phyloP scores from a whole-genome alignment of 2,888 invertebrate species.

The Cephus nigrinus region DNA sequence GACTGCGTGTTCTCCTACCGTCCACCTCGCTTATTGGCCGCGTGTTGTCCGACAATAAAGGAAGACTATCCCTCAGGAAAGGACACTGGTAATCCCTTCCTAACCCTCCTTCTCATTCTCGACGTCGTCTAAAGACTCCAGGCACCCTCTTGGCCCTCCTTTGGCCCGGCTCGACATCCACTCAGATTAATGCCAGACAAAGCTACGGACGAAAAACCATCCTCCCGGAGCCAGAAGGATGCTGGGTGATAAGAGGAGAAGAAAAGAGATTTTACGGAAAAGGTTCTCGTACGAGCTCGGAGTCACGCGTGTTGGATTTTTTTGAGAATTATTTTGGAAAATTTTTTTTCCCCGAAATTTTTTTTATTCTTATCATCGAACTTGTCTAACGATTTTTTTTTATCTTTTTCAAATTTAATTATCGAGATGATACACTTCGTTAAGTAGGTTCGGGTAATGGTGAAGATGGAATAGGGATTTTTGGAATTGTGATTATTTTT shows the following conservation, averaged over 20 bases:
- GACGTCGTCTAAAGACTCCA: slow-evolving; percentile 12
- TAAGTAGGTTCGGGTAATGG: no score
- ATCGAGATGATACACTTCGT: no score
- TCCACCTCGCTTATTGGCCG: slow-evolving; percentile 16
- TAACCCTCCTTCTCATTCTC: slow-evolving; percentile 6
- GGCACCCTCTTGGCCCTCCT: slow-evolving; percentile 7
- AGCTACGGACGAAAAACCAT: slow-evolving; percentile 35
- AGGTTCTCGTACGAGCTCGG: background rate
- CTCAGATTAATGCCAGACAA: slow-evolving; percentile 37
- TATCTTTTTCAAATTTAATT: no score
- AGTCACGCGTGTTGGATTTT: background rate
- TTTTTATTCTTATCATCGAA: no score
- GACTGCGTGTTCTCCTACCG: slow-evolving; percentile 2
- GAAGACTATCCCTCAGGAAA: slow-evolving; percentile 15
- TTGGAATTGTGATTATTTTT: background rate
- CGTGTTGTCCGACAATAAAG: slow-evolving; percentile 19
- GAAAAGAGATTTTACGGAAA: background rate
- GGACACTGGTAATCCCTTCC: slow-evolving; percentile 18
- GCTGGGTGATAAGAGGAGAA: background rate
- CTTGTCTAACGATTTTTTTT: no score
- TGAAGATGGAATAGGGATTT: background rate
- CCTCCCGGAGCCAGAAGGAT: slow-evolving; percentile 27
- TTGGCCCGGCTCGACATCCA: slow-evolving; percentile 24
- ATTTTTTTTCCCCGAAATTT: no score
- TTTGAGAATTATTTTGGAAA: background rate